Evolutionary conservation across 2,113 vertebrate genomes (phyloP), one percentile per base, ranked within the genome.

Genomic region (Acrocephalus kingi): DNA sequence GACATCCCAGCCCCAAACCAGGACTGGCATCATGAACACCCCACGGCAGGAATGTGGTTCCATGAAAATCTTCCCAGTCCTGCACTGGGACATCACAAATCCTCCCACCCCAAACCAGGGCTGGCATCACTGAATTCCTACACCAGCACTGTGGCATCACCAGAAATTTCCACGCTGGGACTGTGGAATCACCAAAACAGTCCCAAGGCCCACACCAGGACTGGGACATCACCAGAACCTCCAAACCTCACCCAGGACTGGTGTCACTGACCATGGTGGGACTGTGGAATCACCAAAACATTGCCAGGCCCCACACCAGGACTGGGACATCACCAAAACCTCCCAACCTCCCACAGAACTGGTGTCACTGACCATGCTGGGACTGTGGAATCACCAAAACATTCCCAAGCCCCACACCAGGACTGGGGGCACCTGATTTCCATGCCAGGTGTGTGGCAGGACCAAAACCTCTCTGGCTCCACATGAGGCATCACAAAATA

Each of bases 1-100:
- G 8, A 20, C 13, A 15, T 8, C 14, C 28, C 66, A 41, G 48
- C 2, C 27, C 64, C 68, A 81, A 30, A 52, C 7, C 24, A 35
- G 21, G 20, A 41, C 23, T 15, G 45, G 30, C n/a, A 59, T 27
- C 21, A n/a, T 4, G 9, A 41, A 35, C 64, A 43, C 8, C 37
- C 43, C 28, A 6, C 0, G 11, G 25, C 19, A 56, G 6, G 27
- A 39, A 16, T 1, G 3, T 4, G 4, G 9, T 25, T 64, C 27
- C 49, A 35, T 4, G 4, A 21, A 62, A 63, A 55, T 5, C 80
- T 2, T 20, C 11, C 39, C n/a, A 82, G 20, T 9, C 56, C 31
- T n/a, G n/a, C 7, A 21, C 41, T 17, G 41, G 41, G 20, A 49
- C 23, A 49, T 37, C 39, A 59, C 24, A 28, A 30, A 71, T 13